A percentile compares a stretch with the other conserved stretches of the same genome.
Evolutionary conservation across 2,797 vertebrate species (phyloP).

Genomic region (Neosilurus hyrtlii): DNA sequence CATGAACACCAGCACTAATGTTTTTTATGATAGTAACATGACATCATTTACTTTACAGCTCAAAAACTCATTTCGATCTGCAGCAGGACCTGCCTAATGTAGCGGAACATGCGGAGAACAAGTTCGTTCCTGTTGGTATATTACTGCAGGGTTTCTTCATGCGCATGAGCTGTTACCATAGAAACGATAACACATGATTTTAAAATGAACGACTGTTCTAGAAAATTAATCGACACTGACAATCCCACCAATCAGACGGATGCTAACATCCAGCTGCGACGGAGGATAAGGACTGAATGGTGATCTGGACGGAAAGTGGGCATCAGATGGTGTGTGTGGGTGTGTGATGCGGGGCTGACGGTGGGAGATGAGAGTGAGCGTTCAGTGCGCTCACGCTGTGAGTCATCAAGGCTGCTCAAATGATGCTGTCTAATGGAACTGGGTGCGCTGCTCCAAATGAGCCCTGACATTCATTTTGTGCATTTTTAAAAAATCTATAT

Average conservation of each 20-base stretch:
- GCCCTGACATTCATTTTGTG: constrained; percentile 23
- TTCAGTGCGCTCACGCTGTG: constrained; percentile 53
- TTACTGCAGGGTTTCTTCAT: not conserved
- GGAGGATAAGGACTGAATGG: not conserved
- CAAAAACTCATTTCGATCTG: no score
- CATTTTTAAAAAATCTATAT: not conserved
- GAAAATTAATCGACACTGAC: not conserved
- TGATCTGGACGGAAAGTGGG: constrained; percentile 26
- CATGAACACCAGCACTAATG: no score
- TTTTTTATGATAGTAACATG: no score
- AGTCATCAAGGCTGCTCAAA: constrained; percentile 60
- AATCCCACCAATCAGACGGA: not conserved
- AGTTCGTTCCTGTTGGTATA: not conserved
- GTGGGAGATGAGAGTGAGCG: constrained; percentile 52
- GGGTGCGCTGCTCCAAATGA: constrained; percentile 38
- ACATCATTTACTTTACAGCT: no score
- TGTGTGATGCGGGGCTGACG: constrained; percentile 33
- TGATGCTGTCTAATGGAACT: constrained; percentile 49
- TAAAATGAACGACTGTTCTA: not conserved
- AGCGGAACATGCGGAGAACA: not conserved
- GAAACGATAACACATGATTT: not conserved
- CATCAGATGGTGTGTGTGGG: constrained; percentile 38
- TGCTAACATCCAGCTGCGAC: constrained; percentile 15
- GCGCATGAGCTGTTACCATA: not conserved
- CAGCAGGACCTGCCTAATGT: not conserved